Base-by-base conservation (phyloP, 2,797 vertebrate species). In the Epinephelus awoara region DNA sequence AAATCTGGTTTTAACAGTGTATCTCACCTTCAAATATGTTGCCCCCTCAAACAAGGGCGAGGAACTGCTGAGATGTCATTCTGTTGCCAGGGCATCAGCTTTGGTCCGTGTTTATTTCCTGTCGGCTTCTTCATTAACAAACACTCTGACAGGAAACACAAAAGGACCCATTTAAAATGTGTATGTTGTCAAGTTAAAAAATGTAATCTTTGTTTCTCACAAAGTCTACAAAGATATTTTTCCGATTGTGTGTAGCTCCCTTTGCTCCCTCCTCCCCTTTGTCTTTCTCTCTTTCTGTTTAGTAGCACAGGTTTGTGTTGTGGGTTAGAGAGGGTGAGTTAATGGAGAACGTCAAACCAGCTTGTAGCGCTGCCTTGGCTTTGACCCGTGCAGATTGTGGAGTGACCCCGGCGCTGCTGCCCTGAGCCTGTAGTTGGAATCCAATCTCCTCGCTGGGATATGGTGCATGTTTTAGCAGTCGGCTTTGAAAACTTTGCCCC, bases 341-440 rank as follows among this genome's bases (percentile, higher is more conserved):
- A 93, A 95, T 94, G 90, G 93, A 90, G 89, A 92, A 86, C 86
- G 86, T 93, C 89, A 92, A 91, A 90, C 78, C 77, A 25, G 87
- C 87, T 87, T 89, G 91, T 91, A 81, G 87, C 67, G 58, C 84
- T 75, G 92, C 85, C 90, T 91, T 55, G 82, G 87, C 82, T 79
- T 23, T 94, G 94, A 95, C 94, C 94, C 76, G 61, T 88, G 88
- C 86, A 94, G 94, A 95, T 94, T 95, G 93, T 89, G 83, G 84
- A 83, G 70, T 94, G 94, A 95, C 94, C 93, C 85, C 70, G 0
- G 68, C 11, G 83, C 34, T 55, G 88, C 84, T 79, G 88, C 91
- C 89, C 75, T 54, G 52, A 88, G 89, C 88, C 89, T 75, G 81
- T 49, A 75, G 85, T 88, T 76, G 84, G 90, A 94, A 94, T 94